Conservation (phyloP, 37 sponge, comb jelly and placozoan species). For the Dysidea cf. avara region DNA sequence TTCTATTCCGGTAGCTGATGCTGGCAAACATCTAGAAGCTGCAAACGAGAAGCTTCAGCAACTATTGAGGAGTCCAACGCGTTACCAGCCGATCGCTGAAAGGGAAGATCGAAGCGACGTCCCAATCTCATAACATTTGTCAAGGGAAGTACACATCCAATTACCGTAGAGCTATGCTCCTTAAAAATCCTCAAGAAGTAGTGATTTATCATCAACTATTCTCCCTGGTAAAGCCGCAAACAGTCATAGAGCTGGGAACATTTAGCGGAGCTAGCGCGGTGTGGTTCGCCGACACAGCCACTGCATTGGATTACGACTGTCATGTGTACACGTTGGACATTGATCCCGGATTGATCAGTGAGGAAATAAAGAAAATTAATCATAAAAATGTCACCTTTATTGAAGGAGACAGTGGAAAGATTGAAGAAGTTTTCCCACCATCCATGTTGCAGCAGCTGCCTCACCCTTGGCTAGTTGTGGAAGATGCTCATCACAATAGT, state of each 20-base stretch:
- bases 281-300: slow-evolving; percentile 51
- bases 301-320: slow-evolving; percentile 13
- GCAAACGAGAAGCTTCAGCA: not conserved
- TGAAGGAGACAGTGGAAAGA: slow-evolving; percentile 30
- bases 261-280: too few relatives aligned
- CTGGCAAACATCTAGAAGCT: too few relatives aligned
- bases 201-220: slow-evolving; percentile 35
- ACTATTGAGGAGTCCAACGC: slow-evolving; percentile 18
- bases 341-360: slow-evolving; percentile 23
- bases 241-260: slow-evolving; percentile 68
- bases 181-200: slow-evolving; percentile 33
- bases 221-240: slow-evolving; percentile 35
- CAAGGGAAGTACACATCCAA: slow-evolving; percentile 22
- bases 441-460: slow-evolving; percentile 22
- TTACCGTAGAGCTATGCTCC: slow-evolving; percentile 11
- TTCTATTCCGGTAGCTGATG: too few relatives aligned
- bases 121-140: not conserved
- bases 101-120: slow-evolving; percentile 51
- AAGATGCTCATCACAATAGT: slow-evolving; percentile 60
- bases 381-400: slow-evolving; percentile 53
- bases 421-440: slow-evolving; percentile 51
- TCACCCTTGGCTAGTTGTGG: slow-evolving; percentile 54
- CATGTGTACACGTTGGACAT: slow-evolving; percentile 46
- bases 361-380: slow-evolving; percentile 13
- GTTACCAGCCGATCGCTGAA: slow-evolving; percentile 49